Evolutionary conservation across 1,140 invertebrate genomes (phyloP).

Genomic region (Cyclargus thomasi): DNA sequence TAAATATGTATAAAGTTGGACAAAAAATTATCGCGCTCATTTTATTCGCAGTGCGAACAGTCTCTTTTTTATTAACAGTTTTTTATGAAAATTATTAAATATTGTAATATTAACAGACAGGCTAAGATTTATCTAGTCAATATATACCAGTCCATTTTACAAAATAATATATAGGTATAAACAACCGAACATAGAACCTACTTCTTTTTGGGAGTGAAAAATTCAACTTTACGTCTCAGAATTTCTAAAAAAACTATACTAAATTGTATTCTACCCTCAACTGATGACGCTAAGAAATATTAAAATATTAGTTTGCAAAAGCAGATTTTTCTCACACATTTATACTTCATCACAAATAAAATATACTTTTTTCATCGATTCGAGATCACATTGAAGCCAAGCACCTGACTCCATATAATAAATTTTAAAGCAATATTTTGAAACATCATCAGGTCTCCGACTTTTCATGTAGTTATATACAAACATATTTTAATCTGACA

Average conservation of each 20-base stretch:
- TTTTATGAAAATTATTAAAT: no score
- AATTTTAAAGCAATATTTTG: slow-evolving; percentile 63
- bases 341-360: slow-evolving; percentile 36
- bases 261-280: neutral
- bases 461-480: slow-evolving; percentile 28
- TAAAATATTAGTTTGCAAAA: slow-evolving; percentile 12
- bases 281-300: neutral
- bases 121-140: no score
- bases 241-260: neutral
- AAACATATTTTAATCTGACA: slow-evolving; percentile 12
- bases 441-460: slow-evolving; percentile 59
- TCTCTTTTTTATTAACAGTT: no score
- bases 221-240: neutral
- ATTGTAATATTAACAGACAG: no score
- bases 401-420: slow-evolving; percentile 54
- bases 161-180: no score
- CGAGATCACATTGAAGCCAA: slow-evolving; percentile 65
- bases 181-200: no score
- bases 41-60: no score
- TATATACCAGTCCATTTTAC: no score
- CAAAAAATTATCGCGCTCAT: no score
- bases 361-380: slow-evolving; percentile 54
- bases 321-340: slow-evolving; percentile 15
- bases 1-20: no score
- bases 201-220: no score